Evolutionary conservation across 2,888 invertebrate genomes (phyloP), one percentile per base, ranked within the genome.

Genomic region (Zygaena filipendulae): DNA sequence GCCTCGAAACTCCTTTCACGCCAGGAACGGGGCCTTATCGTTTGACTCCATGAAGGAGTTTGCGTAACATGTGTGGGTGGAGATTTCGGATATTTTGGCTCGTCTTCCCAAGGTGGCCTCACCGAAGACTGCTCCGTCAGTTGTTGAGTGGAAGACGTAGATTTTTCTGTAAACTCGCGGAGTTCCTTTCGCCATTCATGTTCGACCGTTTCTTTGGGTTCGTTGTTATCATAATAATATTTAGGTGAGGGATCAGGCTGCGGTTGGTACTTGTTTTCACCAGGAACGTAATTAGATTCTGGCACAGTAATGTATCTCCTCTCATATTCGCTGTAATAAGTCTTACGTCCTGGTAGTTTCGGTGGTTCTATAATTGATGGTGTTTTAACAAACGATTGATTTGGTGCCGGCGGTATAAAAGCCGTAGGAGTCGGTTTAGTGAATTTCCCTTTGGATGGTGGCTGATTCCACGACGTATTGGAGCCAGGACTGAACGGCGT

Each of bases 151-250:
- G 69, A 64, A 25, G 66, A 53, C 2, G 70, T 57, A n/a, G n/a
- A n/a, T 36, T 77, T 74, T 35, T 80, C 77, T 11, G 79, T 70
- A 33, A 81, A 75, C 40, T 81, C 81, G 40, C 81, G 57, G 2
- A 81, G 54, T 38, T 81, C 81, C 29, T 68, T 75, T 22, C 81
- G 67, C 81, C 81, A 81, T 33, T 79, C 62, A 18, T 63, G 81
- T 35, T 81, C 81, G 2, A 67, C 60, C 2, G 53, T 39, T 41
- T 72, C 75, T 4, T 45, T 41, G 2, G 71, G 61, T 27, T 79
- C 81, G 25, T 70, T 70, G 35, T 69, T 72, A 30, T 79, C 79
- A 21, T 71, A 77, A 38, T 74, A 77, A 38, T 70, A 72, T 33
- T 74, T 67, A 21, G 77, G 79, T 8, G 79, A 77, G 1, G 79